phyloP scores from a whole-genome alignment of 2,113 vertebrate species.

The Elephas maximus region DNA sequence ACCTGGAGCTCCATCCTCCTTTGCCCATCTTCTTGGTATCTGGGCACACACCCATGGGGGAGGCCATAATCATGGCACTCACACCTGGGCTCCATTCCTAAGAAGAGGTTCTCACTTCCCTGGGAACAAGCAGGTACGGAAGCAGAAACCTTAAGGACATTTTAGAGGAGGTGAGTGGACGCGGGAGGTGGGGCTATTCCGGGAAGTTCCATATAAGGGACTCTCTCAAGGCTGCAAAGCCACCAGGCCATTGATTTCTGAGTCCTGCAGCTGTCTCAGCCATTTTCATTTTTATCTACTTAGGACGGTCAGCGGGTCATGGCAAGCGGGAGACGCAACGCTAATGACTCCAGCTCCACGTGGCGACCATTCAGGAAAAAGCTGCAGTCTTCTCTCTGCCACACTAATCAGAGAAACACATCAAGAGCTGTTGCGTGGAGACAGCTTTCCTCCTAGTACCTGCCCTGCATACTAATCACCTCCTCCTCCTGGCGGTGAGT shows the following conservation, averaged over 20 bases:
- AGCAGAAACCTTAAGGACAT: neutral
- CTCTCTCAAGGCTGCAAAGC: neutral
- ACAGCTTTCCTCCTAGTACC: conserved; percentile 78
- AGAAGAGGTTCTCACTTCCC: neutral
- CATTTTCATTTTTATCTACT: conserved; percentile 84
- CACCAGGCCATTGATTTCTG: conserved; percentile 40
- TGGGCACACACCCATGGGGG: neutral
- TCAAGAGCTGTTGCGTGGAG: conserved; percentile 79
- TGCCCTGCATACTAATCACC: conserved; percentile 81
- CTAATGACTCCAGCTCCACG: conserved; percentile 81
- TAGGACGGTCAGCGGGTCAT: conserved; percentile 80
- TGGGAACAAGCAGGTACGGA: neutral
- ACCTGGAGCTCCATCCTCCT: neutral
- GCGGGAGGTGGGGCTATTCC: neutral
- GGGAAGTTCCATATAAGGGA: neutral
- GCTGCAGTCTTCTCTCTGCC: conserved; percentile 81
- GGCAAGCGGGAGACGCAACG: conserved; percentile 56
- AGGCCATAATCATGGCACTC: neutral
- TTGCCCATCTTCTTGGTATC: neutral
- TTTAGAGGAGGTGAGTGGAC: neutral
- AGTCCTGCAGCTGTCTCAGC: conserved; percentile 76
- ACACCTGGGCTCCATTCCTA: neutral
- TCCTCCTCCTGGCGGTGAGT: conserved; percentile 74
- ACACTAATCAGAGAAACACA: conserved; percentile 85
- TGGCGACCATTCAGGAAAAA: conserved; percentile 84